phyloP scores from a whole-genome alignment of 2,797 vertebrate genomes.

The Coranthus polyacanthus region DNA sequence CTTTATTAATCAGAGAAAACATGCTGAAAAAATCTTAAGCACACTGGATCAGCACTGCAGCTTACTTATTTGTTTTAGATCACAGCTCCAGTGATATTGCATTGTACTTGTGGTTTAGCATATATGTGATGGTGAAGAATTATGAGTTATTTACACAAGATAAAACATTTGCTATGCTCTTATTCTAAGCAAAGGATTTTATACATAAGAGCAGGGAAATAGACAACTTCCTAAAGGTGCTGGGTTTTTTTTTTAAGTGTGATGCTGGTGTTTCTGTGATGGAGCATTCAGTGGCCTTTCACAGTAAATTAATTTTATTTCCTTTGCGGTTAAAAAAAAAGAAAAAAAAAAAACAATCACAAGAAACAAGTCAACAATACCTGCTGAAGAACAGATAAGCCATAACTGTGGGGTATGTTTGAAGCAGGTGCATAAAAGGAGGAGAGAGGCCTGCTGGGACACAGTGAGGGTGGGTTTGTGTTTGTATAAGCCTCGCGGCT shows the following conservation, averaged over 20 bases:
- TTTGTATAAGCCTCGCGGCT: constrained; percentile 49
- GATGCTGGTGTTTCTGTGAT: constrained; percentile 8
- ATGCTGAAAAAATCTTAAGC: constrained; percentile 24
- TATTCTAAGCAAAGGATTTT: constrained; percentile 64
- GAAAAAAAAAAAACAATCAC: constrained; percentile 43
- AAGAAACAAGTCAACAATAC: constrained; percentile 67
- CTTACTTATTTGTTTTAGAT: constrained; percentile 74
- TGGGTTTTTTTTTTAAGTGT: constrained; percentile 21
- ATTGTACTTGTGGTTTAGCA: constrained; percentile 54
- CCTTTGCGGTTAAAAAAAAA: constrained; percentile 42
- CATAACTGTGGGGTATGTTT: constrained; percentile 40
- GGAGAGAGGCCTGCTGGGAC: constrained; percentile 34
- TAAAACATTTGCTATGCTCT: constrained; percentile 59
- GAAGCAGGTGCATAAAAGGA: constrained; percentile 48
- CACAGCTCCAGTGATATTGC: constrained; percentile 62
- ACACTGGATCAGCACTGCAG: constrained; percentile 37
- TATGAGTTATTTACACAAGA: constrained; percentile 75
- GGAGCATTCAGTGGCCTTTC: constrained; percentile 47
- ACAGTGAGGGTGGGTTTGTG: constrained; percentile 34
- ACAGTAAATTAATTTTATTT: constrained; percentile 78
- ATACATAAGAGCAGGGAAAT: constrained; percentile 56
- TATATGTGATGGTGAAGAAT: constrained; percentile 78
- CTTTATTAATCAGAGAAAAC: constrained; percentile 82
- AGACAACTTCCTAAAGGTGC: constrained; percentile 48
- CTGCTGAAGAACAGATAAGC: constrained; percentile 75